Conservation (phyloP, 2,888 invertebrate genomes). For the Ariolimax columbianus region DNA sequence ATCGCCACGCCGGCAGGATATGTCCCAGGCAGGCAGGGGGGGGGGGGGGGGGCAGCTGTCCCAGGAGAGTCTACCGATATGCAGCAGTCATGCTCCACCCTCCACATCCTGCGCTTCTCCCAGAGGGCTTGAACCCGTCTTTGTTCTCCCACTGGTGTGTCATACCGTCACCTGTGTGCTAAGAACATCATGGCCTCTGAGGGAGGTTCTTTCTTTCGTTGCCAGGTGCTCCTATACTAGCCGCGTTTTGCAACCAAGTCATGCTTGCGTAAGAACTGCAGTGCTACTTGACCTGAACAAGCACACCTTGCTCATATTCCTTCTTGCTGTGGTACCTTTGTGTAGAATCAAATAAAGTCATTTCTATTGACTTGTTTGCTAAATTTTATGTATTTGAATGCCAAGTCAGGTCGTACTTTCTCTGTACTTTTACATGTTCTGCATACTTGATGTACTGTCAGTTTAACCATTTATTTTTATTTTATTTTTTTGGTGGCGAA, state of each 20-base stretch:
- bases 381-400: no score
- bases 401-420: no score
- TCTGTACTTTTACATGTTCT: no score
- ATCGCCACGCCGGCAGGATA: not conserved
- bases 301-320: not conserved
- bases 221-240: not conserved
- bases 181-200: not conserved
- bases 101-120: not conserved
- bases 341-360: no score
- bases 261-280: not conserved
- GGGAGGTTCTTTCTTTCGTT: not conserved
- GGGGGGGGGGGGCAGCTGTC: conserved; percentile 1
- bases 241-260: not conserved
- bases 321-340: no score
- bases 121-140: not conserved
- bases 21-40: not conserved
- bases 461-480: no score
- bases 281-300: not conserved
- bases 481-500: no score
- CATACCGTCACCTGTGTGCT: not conserved
- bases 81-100: not conserved
- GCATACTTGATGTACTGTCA: no score
- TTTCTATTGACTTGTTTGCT: no score
- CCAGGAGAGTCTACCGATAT: not conserved
- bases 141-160: conserved; percentile 3